Conservation (phyloP, 23 tunicate species). For the Halocynthia aurantium region DNA sequence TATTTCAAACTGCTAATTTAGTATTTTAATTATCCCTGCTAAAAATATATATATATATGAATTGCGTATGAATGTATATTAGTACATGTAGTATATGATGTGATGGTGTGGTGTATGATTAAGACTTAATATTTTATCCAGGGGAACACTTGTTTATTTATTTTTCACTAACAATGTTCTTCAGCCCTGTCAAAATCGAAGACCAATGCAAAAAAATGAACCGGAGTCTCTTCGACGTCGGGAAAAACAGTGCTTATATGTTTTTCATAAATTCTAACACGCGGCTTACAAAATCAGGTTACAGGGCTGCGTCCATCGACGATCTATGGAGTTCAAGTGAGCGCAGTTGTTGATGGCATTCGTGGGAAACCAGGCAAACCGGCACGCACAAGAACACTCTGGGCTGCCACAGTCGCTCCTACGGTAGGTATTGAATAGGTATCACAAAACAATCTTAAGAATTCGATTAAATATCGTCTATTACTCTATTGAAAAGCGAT, state of each 20-base stretch:
- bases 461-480: not conserved
- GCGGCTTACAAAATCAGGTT: constrained; percentile 13
- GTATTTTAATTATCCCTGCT: no score
- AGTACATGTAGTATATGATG: no score
- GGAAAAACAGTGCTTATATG: not conserved
- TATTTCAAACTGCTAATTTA: no score
- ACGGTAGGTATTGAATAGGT: no score
- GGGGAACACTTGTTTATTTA: no score
- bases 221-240: not conserved
- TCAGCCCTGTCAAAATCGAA: not conserved
- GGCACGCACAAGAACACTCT: constrained; percentile 34
- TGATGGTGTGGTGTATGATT: no score
- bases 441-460: no score
- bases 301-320: constrained; percentile 1
- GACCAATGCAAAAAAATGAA: not conserved
- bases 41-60: no score
- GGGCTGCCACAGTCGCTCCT: not conserved
- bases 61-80: no score
- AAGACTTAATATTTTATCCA: no score
- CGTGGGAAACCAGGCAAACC: constrained; percentile 30
- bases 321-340: constrained; percentile 39
- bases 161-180: no score
- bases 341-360: constrained; percentile 18
- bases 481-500: not conserved
- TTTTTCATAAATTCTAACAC: no score